A percentile compares a stretch with the other conserved stretches of the same genome.
Conservation (phyloP, 2,797 vertebrate species). For the Apogon talboti region DNA sequence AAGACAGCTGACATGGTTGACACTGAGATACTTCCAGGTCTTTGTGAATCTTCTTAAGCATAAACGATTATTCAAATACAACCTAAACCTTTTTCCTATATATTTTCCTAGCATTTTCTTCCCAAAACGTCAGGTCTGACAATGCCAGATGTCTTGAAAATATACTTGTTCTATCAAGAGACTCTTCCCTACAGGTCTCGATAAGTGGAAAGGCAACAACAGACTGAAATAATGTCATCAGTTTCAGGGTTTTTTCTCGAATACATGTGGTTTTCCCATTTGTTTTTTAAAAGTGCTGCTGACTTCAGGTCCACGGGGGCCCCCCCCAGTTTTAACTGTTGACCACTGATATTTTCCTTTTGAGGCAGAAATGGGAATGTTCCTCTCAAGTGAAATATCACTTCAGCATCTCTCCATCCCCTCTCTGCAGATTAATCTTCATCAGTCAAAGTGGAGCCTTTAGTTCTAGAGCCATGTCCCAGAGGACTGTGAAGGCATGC, state of each 20-base stretch:
- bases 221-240: background rate
- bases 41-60: too few species aligned
- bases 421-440: conserved; percentile 58
- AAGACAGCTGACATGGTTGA: too few species aligned
- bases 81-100: too few species aligned
- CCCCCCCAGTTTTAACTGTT: background rate
- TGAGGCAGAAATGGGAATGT: conserved; percentile 26
- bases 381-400: conserved; percentile 36
- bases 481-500: conserved; percentile 16
- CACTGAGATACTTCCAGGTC: too few species aligned
- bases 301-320: background rate
- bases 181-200: background rate
- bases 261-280: conserved; percentile 6
- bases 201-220: background rate
- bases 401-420: conserved; percentile 24
- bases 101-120: too few species aligned
- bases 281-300: conserved; percentile 23
- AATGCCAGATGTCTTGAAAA: too few species aligned
- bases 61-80: too few species aligned
- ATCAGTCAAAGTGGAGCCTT: conserved; percentile 55
- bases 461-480: conserved; percentile 35
- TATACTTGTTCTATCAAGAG: too few species aligned
- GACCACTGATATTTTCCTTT: conserved; percentile 19
- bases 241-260: background rate
- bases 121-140: too few species aligned